Evolutionary conservation across 2,113 vertebrate species (phyloP).

Genomic region (Strigops habroptila): DNA sequence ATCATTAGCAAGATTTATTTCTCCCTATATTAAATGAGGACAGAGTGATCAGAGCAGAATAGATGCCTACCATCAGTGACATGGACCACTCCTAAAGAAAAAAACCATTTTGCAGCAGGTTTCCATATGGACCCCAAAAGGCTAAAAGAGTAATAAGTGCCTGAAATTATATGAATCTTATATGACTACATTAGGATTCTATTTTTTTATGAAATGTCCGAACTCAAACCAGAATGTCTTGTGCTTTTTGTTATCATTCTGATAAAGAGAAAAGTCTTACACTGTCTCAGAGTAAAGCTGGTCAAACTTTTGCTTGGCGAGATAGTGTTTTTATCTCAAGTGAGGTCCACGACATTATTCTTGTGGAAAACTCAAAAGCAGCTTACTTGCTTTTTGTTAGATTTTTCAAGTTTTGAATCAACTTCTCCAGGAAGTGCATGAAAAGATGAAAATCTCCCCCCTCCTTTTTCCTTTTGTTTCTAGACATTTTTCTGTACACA

Average conservation of each 20-base stretch:
- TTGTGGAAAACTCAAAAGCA: not conserved
- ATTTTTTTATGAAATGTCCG: not conserved
- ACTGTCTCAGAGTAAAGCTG: not conserved
- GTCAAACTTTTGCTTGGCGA: not conserved
- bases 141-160: not conserved
- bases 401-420: not conserved
- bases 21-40: not conserved
- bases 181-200: not conserved
- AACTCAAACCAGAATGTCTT: not conserved
- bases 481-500: not conserved
- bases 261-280: not conserved
- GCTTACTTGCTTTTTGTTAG: not conserved
- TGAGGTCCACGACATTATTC: not conserved
- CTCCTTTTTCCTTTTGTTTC: not conserved
- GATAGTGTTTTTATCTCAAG: not conserved
- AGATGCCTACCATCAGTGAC: not conserved
- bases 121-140: not conserved
- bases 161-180: not conserved
- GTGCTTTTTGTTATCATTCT: not conserved
- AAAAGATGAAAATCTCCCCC: not conserved
- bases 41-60: not conserved
- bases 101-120: not conserved
- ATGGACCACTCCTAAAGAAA: not conserved
- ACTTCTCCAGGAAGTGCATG: not conserved
- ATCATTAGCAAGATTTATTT: not conserved